phyloP scores from a whole-genome alignment of 2,797 vertebrate genomes.

The Smutsia temminckii region DNA sequence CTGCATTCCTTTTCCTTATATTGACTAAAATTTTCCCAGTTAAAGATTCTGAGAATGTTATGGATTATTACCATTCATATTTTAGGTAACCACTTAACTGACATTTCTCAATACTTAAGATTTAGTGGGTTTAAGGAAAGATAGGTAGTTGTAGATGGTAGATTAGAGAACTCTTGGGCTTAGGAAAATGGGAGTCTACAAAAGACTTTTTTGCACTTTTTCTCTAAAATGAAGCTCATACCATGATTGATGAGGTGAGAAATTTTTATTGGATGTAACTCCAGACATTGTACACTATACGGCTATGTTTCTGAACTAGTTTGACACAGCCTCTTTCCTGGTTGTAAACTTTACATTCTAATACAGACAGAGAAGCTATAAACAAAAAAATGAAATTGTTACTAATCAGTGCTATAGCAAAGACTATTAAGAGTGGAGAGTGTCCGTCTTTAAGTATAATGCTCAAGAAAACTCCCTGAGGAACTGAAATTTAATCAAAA shows the following conservation, averaged over 20 bases:
- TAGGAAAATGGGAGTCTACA: background rate
- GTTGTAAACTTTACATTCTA: background rate
- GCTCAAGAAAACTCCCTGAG: background rate
- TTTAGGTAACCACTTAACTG: background rate
- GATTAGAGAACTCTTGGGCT: background rate
- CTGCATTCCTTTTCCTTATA: background rate
- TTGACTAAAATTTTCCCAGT: background rate
- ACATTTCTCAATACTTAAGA: background rate
- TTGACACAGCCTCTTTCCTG: background rate
- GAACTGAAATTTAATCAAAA: background rate
- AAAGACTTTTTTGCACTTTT: background rate
- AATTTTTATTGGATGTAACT: background rate
- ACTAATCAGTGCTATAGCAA: background rate
- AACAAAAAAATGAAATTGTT: background rate
- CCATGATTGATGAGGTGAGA: background rate
- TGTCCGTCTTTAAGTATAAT: background rate
- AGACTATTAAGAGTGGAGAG: background rate
- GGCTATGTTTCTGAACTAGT: background rate
- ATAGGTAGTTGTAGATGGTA: background rate
- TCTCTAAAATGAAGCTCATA: background rate
- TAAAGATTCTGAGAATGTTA: slow-evolving; percentile 4
- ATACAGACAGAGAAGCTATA: background rate
- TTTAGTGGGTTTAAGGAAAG: slow-evolving; percentile 6
- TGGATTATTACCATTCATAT: background rate
- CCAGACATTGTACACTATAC: background rate